A percentile compares a stretch with the other conserved stretches of the same genome.
Evolutionary conservation across 2,888 invertebrate species (phyloP).

Genomic region (Amiota minor): DNA sequence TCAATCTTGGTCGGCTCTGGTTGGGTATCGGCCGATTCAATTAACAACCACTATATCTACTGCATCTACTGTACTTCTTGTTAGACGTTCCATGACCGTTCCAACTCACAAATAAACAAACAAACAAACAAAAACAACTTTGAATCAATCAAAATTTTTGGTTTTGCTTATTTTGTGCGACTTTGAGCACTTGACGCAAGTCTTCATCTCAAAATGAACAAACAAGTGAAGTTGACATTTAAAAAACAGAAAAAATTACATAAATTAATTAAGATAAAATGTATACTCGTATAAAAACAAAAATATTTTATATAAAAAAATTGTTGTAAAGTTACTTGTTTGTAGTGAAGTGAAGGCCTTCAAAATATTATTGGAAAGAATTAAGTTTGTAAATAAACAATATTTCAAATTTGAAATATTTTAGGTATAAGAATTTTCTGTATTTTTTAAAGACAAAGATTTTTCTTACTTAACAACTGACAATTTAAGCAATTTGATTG

Average conservation of each 20-base stretch:
- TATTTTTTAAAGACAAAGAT: neutral
- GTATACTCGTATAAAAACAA: neutral
- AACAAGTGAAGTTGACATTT: slow-evolving; percentile 22
- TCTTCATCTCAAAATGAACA: no score
- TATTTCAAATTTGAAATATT: slow-evolving; percentile 1
- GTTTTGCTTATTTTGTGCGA: slow-evolving; percentile 11
- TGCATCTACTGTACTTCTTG: no score
- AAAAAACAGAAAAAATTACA: neutral
- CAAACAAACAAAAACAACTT: slow-evolving; percentile 40
- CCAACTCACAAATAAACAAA: slow-evolving; percentile 30
- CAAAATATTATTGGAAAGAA: neutral
- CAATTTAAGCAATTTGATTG: no score
- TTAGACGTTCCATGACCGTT: no score
- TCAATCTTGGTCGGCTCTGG: neutral
- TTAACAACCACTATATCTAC: neutral
- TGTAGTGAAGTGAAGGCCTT: neutral
- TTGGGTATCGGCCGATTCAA: slow-evolving; percentile 2
- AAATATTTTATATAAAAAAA: neutral
- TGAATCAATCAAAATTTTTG: slow-evolving; percentile 24
- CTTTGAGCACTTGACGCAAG: slow-evolving; percentile 2
- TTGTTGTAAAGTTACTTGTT: neutral
- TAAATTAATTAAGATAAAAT: neutral
- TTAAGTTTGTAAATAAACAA: no score
- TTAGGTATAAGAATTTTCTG: no score
- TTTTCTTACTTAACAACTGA: neutral